A percentile compares a stretch with the other conserved stretches of the same genome.
Conservation (phyloP, 2,888 invertebrate genomes). For the Drosophila acutilabella region DNA sequence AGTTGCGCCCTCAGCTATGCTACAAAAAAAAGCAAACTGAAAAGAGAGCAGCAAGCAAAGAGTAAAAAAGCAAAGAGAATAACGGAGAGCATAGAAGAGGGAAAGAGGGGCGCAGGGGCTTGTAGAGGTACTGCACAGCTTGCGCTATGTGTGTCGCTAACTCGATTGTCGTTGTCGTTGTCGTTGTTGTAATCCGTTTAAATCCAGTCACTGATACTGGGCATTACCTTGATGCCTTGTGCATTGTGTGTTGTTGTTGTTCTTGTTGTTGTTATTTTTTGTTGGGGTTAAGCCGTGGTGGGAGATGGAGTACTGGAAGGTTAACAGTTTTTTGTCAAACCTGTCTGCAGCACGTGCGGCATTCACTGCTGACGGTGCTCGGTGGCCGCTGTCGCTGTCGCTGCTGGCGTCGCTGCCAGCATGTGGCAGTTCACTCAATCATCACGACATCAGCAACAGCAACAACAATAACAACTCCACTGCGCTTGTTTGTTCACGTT, state of each 20-base stretch:
- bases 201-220: slow-evolving; percentile 79
- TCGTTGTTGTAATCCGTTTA: slow-evolving; percentile 78
- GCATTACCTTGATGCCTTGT: slow-evolving; percentile 64
- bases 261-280: too few relatives aligned
- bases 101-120: background rate
- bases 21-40: slow-evolving; percentile 39
- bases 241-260: slow-evolving; percentile 29
- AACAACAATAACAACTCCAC: slow-evolving; percentile 42
- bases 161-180: slow-evolving; percentile 74
- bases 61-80: background rate
- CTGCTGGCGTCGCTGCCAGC: slow-evolving; percentile 45
- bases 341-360: slow-evolving; percentile 80
- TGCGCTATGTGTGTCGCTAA: slow-evolving; percentile 63
- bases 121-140: slow-evolving; percentile 9
- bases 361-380: slow-evolving; percentile 36
- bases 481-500: slow-evolving; percentile 71
- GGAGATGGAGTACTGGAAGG: too few relatives aligned
- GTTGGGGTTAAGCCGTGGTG: too few relatives aligned
- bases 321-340: slow-evolving; percentile 78
- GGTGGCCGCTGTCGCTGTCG: slow-evolving; percentile 28
- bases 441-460: slow-evolving; percentile 63
- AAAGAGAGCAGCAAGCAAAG: slow-evolving; percentile 25
- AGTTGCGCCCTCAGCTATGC: slow-evolving; percentile 27
- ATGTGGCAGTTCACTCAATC: slow-evolving; percentile 81
- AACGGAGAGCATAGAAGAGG: background rate